These are phyloP conservation scores for Drosophila greeni DNA, from an alignment of 2,888 invertebrate genomes.

Conservation along the genomic window DNA sequence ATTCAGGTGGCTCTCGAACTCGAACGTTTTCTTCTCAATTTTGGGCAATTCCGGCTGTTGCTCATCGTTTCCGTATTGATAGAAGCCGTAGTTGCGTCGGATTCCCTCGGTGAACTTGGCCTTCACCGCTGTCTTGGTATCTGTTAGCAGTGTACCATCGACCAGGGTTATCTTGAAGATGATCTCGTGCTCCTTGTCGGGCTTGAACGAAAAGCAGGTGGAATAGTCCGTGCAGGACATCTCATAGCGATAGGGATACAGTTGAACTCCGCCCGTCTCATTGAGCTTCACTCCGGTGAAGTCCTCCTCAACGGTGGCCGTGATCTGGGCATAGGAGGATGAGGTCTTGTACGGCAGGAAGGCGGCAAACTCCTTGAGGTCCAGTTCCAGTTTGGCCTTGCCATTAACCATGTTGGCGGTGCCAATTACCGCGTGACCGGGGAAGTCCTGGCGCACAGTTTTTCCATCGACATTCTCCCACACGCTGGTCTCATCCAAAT, in stretches of 20 bases:
- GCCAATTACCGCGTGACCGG: conserved; percentile 58
- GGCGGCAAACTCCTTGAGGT: conserved; percentile 67
- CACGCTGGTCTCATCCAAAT: conserved; percentile 81
- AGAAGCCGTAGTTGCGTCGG: conserved; percentile 43
- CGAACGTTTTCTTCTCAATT: conserved; percentile 78
- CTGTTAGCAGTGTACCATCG: conserved; percentile 84
- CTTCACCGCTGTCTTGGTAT: conserved; percentile 81
- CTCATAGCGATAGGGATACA: conserved; percentile 88
- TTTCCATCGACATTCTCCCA: conserved; percentile 40
- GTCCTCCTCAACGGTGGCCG: conserved; percentile 93
- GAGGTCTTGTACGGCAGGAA: conserved; percentile 53
- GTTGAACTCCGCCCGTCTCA: conserved; percentile 84
- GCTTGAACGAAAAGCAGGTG: conserved; percentile 92
- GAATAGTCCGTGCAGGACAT: conserved; percentile 84
- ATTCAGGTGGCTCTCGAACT: conserved; percentile 79
- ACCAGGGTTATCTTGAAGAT: conserved; percentile 86
- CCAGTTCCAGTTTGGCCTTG: conserved; percentile 74
- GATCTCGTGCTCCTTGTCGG: conserved; percentile 90
- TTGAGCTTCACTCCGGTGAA: conserved; percentile 90
- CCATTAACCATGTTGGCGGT: conserved; percentile 72
- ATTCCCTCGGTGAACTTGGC: conserved; percentile 65
- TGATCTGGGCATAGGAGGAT: conserved; percentile 79
- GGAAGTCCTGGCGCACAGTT: conserved; percentile 25
- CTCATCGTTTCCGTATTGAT: conserved; percentile 36
- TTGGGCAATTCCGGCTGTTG: conserved; percentile 43